phyloP scores from a whole-genome alignment of 2,888 invertebrate genomes.

The Colostygia pectinataria region DNA sequence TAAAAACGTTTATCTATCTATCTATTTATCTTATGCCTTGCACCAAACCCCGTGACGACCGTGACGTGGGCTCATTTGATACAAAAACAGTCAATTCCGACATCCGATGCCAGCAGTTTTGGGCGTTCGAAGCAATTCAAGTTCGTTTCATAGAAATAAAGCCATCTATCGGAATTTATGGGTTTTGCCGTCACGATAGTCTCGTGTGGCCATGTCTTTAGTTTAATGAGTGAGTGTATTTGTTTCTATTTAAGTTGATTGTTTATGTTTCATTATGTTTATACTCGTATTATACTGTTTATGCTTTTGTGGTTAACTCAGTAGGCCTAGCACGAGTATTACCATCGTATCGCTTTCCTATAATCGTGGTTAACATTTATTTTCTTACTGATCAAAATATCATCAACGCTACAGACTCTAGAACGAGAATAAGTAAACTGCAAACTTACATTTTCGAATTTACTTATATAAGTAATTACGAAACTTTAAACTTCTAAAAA shows the following conservation, averaged over 20 bases:
- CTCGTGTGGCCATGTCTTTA: conserved; percentile 4
- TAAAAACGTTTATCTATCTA: neutral
- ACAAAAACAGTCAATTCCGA: conserved; percentile 63
- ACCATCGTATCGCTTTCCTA: no score
- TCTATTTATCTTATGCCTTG: conserved; percentile 30
- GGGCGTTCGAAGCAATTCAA: conserved; percentile 53
- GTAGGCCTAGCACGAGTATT: no score
- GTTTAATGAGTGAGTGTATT: neutral
- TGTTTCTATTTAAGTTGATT: neutral
- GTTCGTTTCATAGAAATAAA: conserved; percentile 46
- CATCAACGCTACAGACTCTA: no score
- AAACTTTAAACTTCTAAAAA: no score
- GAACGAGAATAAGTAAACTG: no score
- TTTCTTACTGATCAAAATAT: no score
- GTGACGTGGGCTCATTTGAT: conserved; percentile 68
- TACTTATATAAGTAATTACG: no score
- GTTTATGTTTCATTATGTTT: no score
- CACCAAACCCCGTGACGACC: conserved; percentile 42
- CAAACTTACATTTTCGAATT: no score
- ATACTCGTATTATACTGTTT: no score
- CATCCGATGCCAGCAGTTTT: conserved; percentile 65
- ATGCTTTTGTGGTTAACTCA: no score
- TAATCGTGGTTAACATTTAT: no score
- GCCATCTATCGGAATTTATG: conserved; percentile 40
- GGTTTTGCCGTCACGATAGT: conserved; percentile 31